Base-by-base conservation (phyloP, 2,797 vertebrate species). In the Leuciscus waleckii region DNA sequence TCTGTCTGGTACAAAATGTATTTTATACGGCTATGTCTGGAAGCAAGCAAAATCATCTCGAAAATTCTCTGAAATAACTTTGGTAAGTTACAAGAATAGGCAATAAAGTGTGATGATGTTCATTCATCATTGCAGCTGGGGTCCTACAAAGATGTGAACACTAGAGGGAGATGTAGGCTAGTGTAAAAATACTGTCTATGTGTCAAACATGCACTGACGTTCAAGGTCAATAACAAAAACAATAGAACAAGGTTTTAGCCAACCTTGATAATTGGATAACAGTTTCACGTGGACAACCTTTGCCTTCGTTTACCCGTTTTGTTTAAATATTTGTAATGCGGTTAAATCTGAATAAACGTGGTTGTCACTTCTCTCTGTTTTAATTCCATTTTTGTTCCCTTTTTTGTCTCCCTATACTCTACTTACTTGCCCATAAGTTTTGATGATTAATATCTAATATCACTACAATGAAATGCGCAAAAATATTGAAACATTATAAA, bases 161-260 rank as follows among this genome's bases (percentile, higher is more conserved):
- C 80, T 73, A 32, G 80, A 73, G 69, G 80, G 80, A 32, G 80
- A 35, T 43, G 54, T 49, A 49, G 16, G 46, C 46, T 73, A 14
- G 39, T 70, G 29, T 29, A 29, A 29, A 29, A 29, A 29, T 29
- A 1, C 1, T 29, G 29, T 29, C 29, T 29, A 29, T 29, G 29
- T 29, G 43, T 16, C 37, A 73, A 1, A 73, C 17, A 32, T 56
- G 67, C n/a, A 39, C 32, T 23, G 19, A 1, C 6, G 17, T 5
- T 56, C 4, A 19, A 41, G 54, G 75, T 29, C n/a, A 79, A 14
- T 19, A 14, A 41, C 35, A 54, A 14, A 77, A 26, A 10, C 13
- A 41, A 13, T 4, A 23, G 26, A 63, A 26, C 61, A 23, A 78
- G 9, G 41, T 26, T 63, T 63, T 29, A 61, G n/a, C n/a, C n/a